Evolutionary conservation across 2,797 vertebrate genomes (phyloP), one percentile per base, ranked within the genome.

Genomic region (Meriones psammophilus): DNA sequence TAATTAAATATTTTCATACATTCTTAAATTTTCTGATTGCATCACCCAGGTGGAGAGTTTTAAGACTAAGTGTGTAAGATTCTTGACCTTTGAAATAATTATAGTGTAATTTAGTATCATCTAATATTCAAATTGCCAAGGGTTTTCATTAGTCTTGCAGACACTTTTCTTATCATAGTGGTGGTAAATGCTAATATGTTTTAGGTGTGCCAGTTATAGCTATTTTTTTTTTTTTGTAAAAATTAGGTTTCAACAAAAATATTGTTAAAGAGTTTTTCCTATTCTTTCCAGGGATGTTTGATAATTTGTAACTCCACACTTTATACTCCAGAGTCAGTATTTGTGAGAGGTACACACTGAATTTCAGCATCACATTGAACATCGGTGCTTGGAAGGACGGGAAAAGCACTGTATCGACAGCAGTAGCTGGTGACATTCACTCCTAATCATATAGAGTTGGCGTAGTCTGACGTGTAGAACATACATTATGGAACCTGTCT

Each of bases 31-130:
- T 96, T 96, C 94, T 97, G 81, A 98, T 97, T 96, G 68, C 56
- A 94, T 97, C 95, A 97, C 78, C 62, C 77, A 95, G 73, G 92
- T 96, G 54, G 90, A 97, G 87, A 97, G 69, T 97, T 96, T 96
- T 94, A 93, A 94, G 64, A 96, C 58, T 89, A 96, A 97, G 90
- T 96, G 68, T 94, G 91, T 96, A 94, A 96, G 85, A 97, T 95
- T 97, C 96, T 98, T 97, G 90, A 97, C 95, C 95, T 97, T 97
- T 96, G 88, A 97, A 97, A 95, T 98, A 96, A 97, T 97, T 96
- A 84, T 90, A 92, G 56, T 93, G 81, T 96, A 95, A 96, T 96
- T 96, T 97, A 93, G 64, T 90, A 86, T 96, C 91, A 85, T 96
- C 79, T 91, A 94, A 92, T 94, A 97, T 96, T 94, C 93, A 97